A percentile compares a stretch with the other conserved stretches of the same genome.
phyloP scores from a whole-genome alignment of 2,888 invertebrate species.

The Blastobasis adustella region DNA sequence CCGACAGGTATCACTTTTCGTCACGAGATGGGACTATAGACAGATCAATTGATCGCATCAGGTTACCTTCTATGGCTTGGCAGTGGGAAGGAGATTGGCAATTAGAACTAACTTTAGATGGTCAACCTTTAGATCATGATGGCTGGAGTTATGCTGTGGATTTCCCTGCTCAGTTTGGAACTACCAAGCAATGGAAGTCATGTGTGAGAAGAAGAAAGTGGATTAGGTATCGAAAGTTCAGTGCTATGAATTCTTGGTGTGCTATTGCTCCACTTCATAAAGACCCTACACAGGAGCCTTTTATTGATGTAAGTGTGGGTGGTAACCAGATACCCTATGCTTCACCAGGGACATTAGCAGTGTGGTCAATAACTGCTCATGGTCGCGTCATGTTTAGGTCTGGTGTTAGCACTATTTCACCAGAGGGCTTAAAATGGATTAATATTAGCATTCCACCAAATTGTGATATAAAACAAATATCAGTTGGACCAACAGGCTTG shows the following conservation, averaged over 20 bases:
- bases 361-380: constrained; percentile 95
- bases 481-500: constrained; percentile 88
- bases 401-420: constrained; percentile 85
- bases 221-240: constrained; percentile 90
- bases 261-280: constrained; percentile 91
- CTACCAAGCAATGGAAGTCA: constrained; percentile 91
- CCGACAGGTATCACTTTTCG: constrained; percentile 91
- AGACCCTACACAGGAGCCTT: constrained; percentile 94
- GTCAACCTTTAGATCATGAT: constrained; percentile 91
- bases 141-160: constrained; percentile 96
- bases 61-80: constrained; percentile 95
- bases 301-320: constrained; percentile 92
- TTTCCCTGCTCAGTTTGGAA: constrained; percentile 88
- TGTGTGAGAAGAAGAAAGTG: constrained; percentile 92
- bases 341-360: constrained; percentile 82
- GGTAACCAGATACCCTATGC: constrained; percentile 88
- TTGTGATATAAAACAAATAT: constrained; percentile 88
- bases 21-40: constrained; percentile 87
- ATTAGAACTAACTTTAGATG: constrained; percentile 87
- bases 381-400: constrained; percentile 92
- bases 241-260: constrained; percentile 94
- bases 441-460: constrained; percentile 84
- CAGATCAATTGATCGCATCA: constrained; percentile 85
- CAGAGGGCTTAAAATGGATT: constrained; percentile 92
- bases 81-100: constrained; percentile 98